Base-by-base conservation (phyloP, 2,888 invertebrate genomes). In the Apantesis nais region DNA sequence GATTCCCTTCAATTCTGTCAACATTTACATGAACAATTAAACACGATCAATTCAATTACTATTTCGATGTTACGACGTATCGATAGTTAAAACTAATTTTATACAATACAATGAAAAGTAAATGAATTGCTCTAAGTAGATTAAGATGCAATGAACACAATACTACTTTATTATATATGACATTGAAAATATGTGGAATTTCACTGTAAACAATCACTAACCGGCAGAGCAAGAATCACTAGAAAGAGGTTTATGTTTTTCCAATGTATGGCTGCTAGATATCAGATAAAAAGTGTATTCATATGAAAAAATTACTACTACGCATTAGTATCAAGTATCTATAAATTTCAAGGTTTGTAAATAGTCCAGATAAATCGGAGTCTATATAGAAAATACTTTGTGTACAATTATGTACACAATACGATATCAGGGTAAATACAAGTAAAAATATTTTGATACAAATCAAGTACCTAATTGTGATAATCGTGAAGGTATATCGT, bases 381-480 rank as follows among this genome's bases (percentile, higher is more conserved):
- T 58, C 65, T 48, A 67, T 48, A 61, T 62, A 44, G 67, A 67
- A 67, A 67, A 25, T 66, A 55, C 37, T 29, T 39, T 48, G n/a
- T 65, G 22, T 31, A 31, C 29, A 55, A 22, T 55, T 25, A 39
- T 9, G 14, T 67, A 68, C 60, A 66, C 11, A 29, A 64, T n/a
- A 62, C 61, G 37, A 61, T 52, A 48, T 25, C 25, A 29, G 19
- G 29, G 39, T 14, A 29, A 41, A 66, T 25, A 41, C 29, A 16
- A 41, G 41, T 41, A 41, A 25, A 41, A 41, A 63, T 19, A 19
- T 25, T 63, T 41, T 41, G 29, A 29, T 63, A 41, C 41, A 41
- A 41, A 19, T 25, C 29, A 44, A 22, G 22, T 63, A 63, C 22
- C 41, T 44, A 44, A 3, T 44, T 41, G 5, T 11, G 9, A 39